phyloP scores from a whole-genome alignment of 2,113 vertebrate species.

The Salvelinus alpinus region DNA sequence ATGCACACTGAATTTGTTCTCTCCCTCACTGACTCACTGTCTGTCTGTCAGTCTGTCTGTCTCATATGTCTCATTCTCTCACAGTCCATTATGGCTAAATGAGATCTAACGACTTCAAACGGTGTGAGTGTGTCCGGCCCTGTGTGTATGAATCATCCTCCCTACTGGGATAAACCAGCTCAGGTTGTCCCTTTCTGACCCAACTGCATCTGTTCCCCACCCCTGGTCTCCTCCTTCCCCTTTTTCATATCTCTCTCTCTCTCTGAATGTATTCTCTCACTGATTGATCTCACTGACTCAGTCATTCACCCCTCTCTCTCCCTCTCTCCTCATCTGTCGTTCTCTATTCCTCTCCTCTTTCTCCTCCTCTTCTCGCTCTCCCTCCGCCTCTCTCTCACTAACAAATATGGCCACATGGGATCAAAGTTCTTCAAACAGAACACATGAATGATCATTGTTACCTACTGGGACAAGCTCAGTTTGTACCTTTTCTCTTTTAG shows the following conservation, averaged over 20 bases:
- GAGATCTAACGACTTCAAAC: too few relatives aligned
- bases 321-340: background rate
- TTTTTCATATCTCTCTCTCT: too few relatives aligned
- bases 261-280: too few relatives aligned
- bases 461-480: background rate
- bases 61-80: background rate
- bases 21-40: background rate
- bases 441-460: background rate
- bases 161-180: too few relatives aligned
- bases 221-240: too few relatives aligned
- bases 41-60: background rate
- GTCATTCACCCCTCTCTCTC: background rate
- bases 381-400: background rate
- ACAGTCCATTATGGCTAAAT: background rate
- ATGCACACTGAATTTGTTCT: background rate
- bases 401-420: background rate
- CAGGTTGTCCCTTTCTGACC: too few relatives aligned
- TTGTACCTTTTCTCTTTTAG: background rate
- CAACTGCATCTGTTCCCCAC: too few relatives aligned
- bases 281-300: too few relatives aligned
- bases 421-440: background rate
- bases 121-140: background rate
- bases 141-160: background rate
- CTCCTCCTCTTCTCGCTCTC: background rate
- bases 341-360: background rate